Percentiles rank a stretch among this genome's conserved stretches.
Evolutionary conservation across 92 coral and sea anemone species (phyloP).

Genomic region (Montipora capitata): DNA sequence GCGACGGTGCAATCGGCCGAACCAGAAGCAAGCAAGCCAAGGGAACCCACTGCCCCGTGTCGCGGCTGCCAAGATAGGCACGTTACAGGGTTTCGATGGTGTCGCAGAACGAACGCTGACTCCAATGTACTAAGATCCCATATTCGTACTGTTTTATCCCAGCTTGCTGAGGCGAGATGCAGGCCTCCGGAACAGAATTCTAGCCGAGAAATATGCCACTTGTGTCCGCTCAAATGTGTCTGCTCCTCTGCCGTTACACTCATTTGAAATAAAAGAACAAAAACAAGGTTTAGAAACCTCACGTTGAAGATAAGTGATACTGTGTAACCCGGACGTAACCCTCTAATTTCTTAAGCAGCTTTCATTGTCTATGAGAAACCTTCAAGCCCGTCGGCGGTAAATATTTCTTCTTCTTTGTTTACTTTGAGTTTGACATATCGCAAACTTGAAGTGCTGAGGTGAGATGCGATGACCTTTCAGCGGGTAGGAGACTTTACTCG

Average conservation of each 20-base stretch:
- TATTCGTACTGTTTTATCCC: slow-evolving; percentile 93
- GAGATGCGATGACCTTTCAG: too few species aligned
- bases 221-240: slow-evolving; percentile 89
- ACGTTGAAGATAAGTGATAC: background rate
- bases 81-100: slow-evolving; percentile 92
- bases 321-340: background rate
- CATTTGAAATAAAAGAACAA: slow-evolving; percentile 51
- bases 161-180: slow-evolving; percentile 92
- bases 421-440: slow-evolving; percentile 21
- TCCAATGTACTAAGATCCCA: slow-evolving; percentile 97
- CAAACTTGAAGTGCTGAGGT: background rate
- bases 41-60: slow-evolving; percentile 30
- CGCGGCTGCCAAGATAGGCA: slow-evolving; percentile 82
- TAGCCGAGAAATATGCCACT: slow-evolving; percentile 98
- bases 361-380: background rate
- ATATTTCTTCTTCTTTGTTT: slow-evolving; percentile 43
- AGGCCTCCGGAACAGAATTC: slow-evolving; percentile 94
- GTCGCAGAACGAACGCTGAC: slow-evolving; percentile 77
- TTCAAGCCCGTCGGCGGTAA: slow-evolving; percentile 4
- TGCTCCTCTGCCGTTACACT: slow-evolving; percentile 91
- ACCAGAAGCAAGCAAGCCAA: slow-evolving; percentile 87
- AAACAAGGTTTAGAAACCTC: too few species aligned
- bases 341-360: slow-evolving; percentile 34
- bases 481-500: too few species aligned
- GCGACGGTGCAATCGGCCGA: slow-evolving; percentile 93